Percentiles rank a stretch among this genome's conserved stretches.
Conservation (phyloP, 2,888 invertebrate genomes). For the Erebia palarica region DNA sequence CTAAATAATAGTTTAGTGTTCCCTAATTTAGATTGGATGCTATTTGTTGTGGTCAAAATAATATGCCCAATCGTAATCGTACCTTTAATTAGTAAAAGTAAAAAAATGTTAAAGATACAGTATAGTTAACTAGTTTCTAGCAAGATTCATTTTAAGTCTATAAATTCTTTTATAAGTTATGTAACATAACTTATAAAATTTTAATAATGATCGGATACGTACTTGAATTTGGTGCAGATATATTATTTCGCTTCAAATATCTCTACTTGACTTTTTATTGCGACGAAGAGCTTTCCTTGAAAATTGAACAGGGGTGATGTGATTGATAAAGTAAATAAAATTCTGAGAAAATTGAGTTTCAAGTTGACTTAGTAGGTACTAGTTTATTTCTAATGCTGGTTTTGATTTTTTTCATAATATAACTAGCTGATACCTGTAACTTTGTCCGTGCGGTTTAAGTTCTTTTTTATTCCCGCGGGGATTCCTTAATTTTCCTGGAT, state of each 20-base stretch:
- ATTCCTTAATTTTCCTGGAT: too few relatives aligned
- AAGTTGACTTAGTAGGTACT: not conserved
- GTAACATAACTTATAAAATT: not conserved
- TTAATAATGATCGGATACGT: not conserved
- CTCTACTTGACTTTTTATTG: conserved; percentile 55
- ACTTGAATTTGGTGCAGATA: not conserved
- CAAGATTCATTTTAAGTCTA: too few relatives aligned
- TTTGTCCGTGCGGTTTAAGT: too few relatives aligned
- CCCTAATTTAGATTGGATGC: conserved; percentile 13
- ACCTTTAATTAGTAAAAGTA: not conserved
- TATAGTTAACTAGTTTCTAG: not conserved
- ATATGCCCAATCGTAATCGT: not conserved
- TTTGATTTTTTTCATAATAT: not conserved
- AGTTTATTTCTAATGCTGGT: not conserved
- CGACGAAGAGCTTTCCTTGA: conserved; percentile 64
- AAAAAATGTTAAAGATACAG: not conserved
- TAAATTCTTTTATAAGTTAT: too few relatives aligned
- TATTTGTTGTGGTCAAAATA: conserved; percentile 17
- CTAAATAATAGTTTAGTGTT: conserved; percentile 27
- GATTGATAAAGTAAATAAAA: conserved; percentile 75
- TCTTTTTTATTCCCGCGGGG: too few relatives aligned
- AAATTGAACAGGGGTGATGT: conserved; percentile 67
- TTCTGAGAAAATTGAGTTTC: conserved; percentile 51
- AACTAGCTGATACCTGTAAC: too few relatives aligned
- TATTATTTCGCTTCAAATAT: conserved; percentile 6